Evolutionary conservation across 2,797 vertebrate species (phyloP).

Genomic region (Sparus aurata): DNA sequence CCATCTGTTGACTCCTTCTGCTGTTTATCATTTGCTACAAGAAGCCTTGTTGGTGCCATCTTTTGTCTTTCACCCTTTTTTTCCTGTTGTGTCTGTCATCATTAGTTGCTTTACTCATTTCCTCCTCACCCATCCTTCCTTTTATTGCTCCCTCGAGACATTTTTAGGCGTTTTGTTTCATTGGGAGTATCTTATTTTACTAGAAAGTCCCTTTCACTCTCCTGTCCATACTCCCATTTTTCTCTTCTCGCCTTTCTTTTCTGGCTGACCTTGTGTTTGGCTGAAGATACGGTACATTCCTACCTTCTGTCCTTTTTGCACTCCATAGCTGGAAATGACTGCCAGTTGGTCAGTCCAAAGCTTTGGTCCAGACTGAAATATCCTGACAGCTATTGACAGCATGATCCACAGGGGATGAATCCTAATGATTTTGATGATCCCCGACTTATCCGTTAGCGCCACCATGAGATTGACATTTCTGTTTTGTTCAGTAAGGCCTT

Average conservation of each 20-base stretch:
- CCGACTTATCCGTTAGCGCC: too few species aligned
- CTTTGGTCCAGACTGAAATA: constrained; percentile 16
- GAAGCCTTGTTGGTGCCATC: constrained; percentile 1
- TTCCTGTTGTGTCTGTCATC: background rate
- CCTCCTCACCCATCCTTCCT: background rate
- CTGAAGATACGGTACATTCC: constrained; percentile 6
- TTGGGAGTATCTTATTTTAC: constrained; percentile 5
- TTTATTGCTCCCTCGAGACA: background rate
- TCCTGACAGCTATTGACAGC: background rate
- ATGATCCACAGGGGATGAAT: background rate
- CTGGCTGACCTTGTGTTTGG: constrained; percentile 40
- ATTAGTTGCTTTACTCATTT: background rate
- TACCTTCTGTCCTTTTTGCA: constrained; percentile 5
- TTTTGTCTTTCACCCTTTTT: constrained; percentile 1
- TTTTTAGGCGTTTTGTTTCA: constrained; percentile 24
- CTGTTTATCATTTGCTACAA: constrained; percentile 55
- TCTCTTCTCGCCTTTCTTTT: constrained; percentile 4
- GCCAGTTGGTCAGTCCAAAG: background rate
- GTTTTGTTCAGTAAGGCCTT: too few species aligned
- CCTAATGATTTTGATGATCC: too few species aligned
- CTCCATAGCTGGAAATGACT: constrained; percentile 1
- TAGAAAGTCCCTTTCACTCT: constrained; percentile 16
- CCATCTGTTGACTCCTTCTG: constrained; percentile 72
- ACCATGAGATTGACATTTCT: too few species aligned
- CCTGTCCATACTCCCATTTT: constrained; percentile 16